Evolutionary conservation across 2,113 vertebrate species (phyloP).

Genomic region (Rattus rattus): DNA sequence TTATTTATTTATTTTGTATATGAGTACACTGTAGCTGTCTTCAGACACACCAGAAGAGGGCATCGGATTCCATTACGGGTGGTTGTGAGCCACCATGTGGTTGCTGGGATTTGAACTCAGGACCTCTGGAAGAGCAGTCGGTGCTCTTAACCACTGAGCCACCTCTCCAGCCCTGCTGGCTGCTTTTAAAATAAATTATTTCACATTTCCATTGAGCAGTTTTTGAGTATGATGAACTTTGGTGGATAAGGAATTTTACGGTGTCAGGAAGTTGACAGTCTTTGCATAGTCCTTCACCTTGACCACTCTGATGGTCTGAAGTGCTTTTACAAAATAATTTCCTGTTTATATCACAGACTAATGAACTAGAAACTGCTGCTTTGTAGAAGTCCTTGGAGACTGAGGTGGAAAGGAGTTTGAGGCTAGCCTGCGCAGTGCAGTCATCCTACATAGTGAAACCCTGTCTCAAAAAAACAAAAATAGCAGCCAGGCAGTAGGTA

Average conservation of each 20-base stretch:
- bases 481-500: background rate
- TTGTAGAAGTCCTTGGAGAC: background rate
- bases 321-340: background rate
- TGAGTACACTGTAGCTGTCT: no score
- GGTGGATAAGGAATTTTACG: background rate
- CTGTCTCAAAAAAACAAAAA: background rate
- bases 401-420: background rate
- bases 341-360: background rate
- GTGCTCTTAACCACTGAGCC: no score
- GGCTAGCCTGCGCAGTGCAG: background rate
- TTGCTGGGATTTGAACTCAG: no score
- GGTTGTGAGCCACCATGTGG: no score
- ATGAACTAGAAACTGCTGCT: background rate
- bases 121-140: no score
- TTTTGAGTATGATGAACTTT: background rate
- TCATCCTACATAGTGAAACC: background rate
- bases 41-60: no score
- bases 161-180: no score
- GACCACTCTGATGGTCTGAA: background rate
- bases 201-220: background rate
- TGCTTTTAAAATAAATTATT: background rate
- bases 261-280: background rate
- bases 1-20: no score
- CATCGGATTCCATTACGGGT: no score
- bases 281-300: background rate